Conservation (phyloP, 2,113 vertebrate species). For the Recurvirostra avosetta region DNA sequence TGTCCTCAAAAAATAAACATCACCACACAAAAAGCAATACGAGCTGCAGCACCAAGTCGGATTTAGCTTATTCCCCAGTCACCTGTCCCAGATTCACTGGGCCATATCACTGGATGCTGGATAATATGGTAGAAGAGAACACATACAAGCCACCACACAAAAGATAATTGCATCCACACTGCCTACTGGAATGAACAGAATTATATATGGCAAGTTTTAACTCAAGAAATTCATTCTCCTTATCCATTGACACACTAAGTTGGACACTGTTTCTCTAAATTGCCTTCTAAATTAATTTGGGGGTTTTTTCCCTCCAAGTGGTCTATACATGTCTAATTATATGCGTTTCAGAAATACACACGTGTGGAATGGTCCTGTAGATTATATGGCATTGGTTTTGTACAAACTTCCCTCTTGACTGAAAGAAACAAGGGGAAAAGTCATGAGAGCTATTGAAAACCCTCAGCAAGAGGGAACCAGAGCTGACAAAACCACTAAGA, state of each 20-base stretch:
- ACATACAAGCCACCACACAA: background rate
- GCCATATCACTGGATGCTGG: background rate
- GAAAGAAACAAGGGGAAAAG: background rate
- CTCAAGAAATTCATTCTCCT: background rate
- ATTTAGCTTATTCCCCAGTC: background rate
- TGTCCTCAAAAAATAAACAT: constrained; percentile 33
- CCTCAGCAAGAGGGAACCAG: background rate
- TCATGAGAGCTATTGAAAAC: background rate
- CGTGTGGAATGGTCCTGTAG: background rate
- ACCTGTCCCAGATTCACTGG: background rate
- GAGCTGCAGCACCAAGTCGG: background rate
- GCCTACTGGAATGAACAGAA: background rate
- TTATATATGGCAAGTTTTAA: background rate
- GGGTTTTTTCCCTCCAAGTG: background rate
- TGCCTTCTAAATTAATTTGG: background rate
- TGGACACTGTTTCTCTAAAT: background rate
- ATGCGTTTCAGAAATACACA: background rate
- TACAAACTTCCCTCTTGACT: background rate
- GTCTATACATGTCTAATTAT: background rate
- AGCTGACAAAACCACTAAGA: background rate
- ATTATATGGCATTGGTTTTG: background rate
- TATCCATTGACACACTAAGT: background rate
- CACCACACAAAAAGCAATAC: background rate
- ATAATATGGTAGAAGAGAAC: background rate
- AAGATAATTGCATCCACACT: background rate